phyloP scores from a whole-genome alignment of 2,888 invertebrate genomes.

The Clivina fossor region DNA sequence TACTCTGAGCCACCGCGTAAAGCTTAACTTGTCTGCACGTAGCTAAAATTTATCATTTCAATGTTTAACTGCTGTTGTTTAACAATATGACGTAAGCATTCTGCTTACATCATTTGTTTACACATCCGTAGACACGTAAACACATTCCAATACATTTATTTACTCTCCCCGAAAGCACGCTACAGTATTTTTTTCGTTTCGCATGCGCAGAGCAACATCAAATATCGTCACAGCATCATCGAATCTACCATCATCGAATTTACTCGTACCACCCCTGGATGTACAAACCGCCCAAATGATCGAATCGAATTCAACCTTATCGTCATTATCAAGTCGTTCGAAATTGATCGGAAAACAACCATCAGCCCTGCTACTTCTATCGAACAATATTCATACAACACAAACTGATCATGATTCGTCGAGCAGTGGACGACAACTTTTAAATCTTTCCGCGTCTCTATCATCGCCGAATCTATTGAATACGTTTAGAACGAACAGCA shows the following conservation, averaged over 20 bases:
- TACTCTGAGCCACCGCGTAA: too few relatives aligned
- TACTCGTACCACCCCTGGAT: too few relatives aligned
- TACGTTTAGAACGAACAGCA: conserved; percentile 49
- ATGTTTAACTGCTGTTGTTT: too few relatives aligned
- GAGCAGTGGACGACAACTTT: conserved; percentile 37
- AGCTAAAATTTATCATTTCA: too few relatives aligned
- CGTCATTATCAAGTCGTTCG: conserved; percentile 39
- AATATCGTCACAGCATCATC: too few relatives aligned
- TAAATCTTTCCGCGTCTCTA: conserved; percentile 50
- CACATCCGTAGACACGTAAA: conserved; percentile 4
- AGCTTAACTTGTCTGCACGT: too few relatives aligned
- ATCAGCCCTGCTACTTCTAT: conserved; percentile 31
- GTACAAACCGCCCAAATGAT: not conserved
- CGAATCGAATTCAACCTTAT: conserved; percentile 14
- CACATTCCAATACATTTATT: conserved; percentile 1
- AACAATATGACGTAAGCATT: not conserved
- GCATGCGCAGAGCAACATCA: too few relatives aligned
- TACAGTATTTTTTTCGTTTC: too few relatives aligned
- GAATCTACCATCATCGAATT: not conserved
- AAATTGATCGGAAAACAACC: conserved; percentile 45
- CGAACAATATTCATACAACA: conserved; percentile 37
- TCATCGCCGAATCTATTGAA: conserved; percentile 53
- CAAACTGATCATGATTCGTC: conserved; percentile 32
- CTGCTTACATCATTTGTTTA: not conserved
- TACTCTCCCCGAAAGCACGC: too few relatives aligned